Evolutionary conservation across 1,140 invertebrate genomes (phyloP).

Genomic region (Himalopsyche phryganea): DNA sequence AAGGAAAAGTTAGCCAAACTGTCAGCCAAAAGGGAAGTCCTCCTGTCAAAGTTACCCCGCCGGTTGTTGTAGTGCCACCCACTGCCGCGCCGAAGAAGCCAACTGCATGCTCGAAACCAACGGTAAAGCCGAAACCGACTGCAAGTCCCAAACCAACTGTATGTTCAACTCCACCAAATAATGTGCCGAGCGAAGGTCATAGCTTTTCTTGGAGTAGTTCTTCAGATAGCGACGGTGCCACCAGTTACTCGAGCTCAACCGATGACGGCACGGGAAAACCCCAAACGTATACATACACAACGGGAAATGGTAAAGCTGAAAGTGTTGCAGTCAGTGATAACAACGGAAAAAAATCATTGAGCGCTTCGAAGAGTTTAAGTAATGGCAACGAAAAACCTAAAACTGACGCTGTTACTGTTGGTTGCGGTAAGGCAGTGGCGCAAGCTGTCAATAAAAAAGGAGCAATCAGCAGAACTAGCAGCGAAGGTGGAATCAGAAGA

Average conservation of each 20-base stretch:
- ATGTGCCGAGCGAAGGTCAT: too few species aligned
- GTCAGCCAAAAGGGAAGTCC: slow-evolving; percentile 4
- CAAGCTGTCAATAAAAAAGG: slow-evolving; percentile 19
- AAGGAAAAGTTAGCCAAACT: slow-evolving; percentile 18
- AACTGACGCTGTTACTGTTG: slow-evolving; percentile 15
- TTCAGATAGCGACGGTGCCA: slow-evolving; percentile 7
- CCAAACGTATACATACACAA: slow-evolving; percentile 25
- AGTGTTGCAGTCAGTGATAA: slow-evolving; percentile 2
- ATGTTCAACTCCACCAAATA: too few species aligned
- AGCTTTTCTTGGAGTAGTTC: slow-evolving; percentile 4
- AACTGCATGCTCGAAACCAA: too few species aligned
- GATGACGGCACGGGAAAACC: slow-evolving; percentile 15
- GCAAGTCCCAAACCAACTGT: too few species aligned
- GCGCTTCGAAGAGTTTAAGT: neutral
- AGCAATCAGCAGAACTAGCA: slow-evolving; percentile 16
- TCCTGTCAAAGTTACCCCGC: neutral
- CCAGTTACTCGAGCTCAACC: slow-evolving; percentile 9
- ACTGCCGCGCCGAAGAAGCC: too few species aligned
- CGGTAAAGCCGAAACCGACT: too few species aligned
- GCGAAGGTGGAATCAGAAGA: neutral
- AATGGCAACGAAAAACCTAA: slow-evolving; percentile 17
- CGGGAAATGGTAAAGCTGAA: slow-evolving; percentile 21
- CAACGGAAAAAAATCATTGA: neutral
- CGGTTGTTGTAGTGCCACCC: too few species aligned
- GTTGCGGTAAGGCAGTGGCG: slow-evolving; percentile 10